These are phyloP conservation scores for Caenorhabditis virilis DNA, from an alignment of 2,888 invertebrate genomes.

Conservation along the genomic window DNA sequence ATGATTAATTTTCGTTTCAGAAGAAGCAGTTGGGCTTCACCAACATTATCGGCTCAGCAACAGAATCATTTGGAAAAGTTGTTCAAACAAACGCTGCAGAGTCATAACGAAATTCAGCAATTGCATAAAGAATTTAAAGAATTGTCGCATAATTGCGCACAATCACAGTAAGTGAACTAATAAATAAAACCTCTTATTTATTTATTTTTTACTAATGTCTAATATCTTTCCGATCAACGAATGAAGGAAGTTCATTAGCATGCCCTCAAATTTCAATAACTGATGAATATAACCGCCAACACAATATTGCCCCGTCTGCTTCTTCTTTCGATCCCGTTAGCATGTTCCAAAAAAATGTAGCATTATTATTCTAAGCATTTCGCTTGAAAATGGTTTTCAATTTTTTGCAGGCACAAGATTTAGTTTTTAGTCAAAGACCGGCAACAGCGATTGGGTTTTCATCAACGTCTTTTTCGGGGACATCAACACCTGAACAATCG, in stretches of 20 bases:
- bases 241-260: constrained; percentile 34
- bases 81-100: constrained; percentile 54
- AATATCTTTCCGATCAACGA: constrained; percentile 29
- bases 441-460: constrained; percentile 57
- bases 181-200: not conserved
- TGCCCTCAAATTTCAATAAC: constrained; percentile 64
- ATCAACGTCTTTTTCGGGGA: constrained; percentile 38
- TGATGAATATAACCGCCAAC: constrained; percentile 62
- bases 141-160: constrained; percentile 37
- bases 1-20: constrained; percentile 23
- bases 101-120: constrained; percentile 42
- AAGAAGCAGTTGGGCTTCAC: constrained; percentile 65
- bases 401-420: constrained; percentile 45
- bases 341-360: constrained; percentile 72
- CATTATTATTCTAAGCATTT: too few relatives aligned
- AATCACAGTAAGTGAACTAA: constrained; percentile 16
- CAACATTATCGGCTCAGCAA: constrained; percentile 57
- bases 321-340: constrained; percentile 55
- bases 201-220: not conserved
- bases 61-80: constrained; percentile 59
- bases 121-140: constrained; percentile 64
- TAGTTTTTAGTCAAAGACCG: constrained; percentile 58
- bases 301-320: constrained; percentile 45
- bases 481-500: constrained; percentile 47
- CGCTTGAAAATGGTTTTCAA: not conserved